These are phyloP conservation scores for Drosophila equinoxialis DNA, from an alignment of 1,140 invertebrate genomes.

Conservation along the genomic window DNA sequence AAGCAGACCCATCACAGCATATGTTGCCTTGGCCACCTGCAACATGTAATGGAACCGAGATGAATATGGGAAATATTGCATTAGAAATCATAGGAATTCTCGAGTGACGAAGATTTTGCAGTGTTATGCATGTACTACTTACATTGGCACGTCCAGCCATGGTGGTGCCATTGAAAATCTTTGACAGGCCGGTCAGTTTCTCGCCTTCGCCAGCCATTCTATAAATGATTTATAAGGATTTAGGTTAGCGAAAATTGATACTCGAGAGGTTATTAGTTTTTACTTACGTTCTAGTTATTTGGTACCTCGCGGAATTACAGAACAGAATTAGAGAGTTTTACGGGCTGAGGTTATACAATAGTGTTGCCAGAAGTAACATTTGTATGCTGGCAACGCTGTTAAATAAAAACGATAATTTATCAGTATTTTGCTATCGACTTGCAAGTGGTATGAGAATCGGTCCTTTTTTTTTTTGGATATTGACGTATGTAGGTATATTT, in stretches of 20 bases:
- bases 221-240: not conserved
- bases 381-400: not conserved
- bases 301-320: constrained; percentile 24
- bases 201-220: constrained; percentile 88
- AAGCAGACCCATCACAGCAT: constrained; percentile 85
- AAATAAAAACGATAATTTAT: not conserved
- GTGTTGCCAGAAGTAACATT: not conserved
- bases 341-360: constrained; percentile 72
- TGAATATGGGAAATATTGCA: constrained; percentile 8
- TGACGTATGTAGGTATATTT: no score
- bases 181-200: constrained; percentile 85
- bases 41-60: constrained; percentile 46
- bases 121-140: constrained; percentile 77
- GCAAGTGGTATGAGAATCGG: not conserved
- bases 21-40: constrained; percentile 87
- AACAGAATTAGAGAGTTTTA: constrained; percentile 33
- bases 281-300: constrained; percentile 52
- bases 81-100: constrained; percentile 27
- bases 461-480: no score
- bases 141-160: constrained; percentile 87
- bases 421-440: no score
- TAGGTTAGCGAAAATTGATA: not conserved
- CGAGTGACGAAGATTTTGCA: not conserved
- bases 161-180: constrained; percentile 87
- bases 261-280: not conserved